phyloP scores from a whole-genome alignment of 2,113 vertebrate species.

The Toxotes chatareus region DNA sequence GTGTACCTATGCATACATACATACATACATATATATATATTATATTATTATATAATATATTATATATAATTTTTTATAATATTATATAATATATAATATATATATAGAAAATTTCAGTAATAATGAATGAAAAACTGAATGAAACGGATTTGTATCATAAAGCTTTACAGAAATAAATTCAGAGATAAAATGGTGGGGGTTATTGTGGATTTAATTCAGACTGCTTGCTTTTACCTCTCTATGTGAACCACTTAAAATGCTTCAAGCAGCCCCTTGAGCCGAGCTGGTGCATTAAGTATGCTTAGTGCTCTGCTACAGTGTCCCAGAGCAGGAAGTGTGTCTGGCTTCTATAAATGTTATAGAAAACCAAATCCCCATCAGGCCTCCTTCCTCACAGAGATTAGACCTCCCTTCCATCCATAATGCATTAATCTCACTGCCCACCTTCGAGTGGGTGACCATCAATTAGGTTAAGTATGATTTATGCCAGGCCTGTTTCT shows the following conservation, averaged over 20 bases:
- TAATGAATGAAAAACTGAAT: no score
- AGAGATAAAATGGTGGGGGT: background rate
- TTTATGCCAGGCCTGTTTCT: constrained; percentile 14
- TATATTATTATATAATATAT: no score
- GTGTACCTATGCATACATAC: background rate
- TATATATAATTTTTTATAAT: no score
- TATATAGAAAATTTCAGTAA: background rate
- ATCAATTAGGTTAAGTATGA: constrained; percentile 48
- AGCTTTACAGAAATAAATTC: background rate
- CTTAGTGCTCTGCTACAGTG: constrained; percentile 32
- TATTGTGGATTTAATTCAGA: background rate
- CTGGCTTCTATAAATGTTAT: constrained; percentile 31
- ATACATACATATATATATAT: background rate
- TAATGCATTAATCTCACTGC: constrained; percentile 48
- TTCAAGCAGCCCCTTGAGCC: constrained; percentile 5
- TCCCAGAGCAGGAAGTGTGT: constrained; percentile 44
- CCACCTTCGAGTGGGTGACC: constrained; percentile 51
- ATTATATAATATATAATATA: no score
- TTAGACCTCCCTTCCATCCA: constrained; percentile 41
- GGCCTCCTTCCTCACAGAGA: constrained; percentile 21
- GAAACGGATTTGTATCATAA: background rate
- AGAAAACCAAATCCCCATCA: constrained; percentile 41
- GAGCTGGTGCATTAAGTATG: constrained; percentile 33
- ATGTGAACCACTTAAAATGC: constrained; percentile 26
- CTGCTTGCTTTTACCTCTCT: background rate